phyloP scores from a whole-genome alignment of 64 coral and sea anemone genomes.

The Porites lutea region DNA sequence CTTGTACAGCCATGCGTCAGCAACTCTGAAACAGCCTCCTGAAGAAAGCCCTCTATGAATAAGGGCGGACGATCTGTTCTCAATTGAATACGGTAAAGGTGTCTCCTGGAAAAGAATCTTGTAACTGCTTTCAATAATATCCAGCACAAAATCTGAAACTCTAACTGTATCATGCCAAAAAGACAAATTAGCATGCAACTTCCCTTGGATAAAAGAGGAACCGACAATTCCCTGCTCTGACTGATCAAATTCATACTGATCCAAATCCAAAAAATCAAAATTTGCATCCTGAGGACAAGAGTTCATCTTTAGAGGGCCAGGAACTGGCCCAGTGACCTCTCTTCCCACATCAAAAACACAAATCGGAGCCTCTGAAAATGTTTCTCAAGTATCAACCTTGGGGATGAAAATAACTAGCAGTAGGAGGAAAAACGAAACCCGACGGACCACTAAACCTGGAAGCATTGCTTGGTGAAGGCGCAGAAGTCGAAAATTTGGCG shows the following conservation, averaged over 20 bases:
- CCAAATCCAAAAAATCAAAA: neutral
- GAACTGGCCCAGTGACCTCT: neutral
- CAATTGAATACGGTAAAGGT: slow-evolving; percentile 1
- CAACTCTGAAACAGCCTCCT: neutral
- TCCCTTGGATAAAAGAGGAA: neutral
- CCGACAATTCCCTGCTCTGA: neutral
- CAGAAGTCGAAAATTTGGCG: neutral
- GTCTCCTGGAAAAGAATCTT: slow-evolving; percentile 43
- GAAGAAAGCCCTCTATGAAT: neutral
- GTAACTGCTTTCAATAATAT: slow-evolving; percentile 58
- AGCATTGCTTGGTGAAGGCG: neutral
- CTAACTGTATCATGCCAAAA: slow-evolving; percentile 11
- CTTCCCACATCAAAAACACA: neutral
- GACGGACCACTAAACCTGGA: neutral
- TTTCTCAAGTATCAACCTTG: neutral
- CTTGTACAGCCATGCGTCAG: slow-evolving; percentile 34
- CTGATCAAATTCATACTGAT: neutral
- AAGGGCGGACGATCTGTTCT: slow-evolving; percentile 49
- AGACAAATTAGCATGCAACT: neutral
- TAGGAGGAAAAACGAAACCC: neutral
- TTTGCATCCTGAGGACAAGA: neutral
- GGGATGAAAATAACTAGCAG: slow-evolving; percentile 29
- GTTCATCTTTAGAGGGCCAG: neutral
- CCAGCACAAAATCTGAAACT: slow-evolving; percentile 41
- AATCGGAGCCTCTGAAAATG: neutral